These are phyloP conservation scores for Drosophila nigrodunni DNA, from an alignment of 1,140 invertebrate species.

Conservation along the genomic window DNA sequence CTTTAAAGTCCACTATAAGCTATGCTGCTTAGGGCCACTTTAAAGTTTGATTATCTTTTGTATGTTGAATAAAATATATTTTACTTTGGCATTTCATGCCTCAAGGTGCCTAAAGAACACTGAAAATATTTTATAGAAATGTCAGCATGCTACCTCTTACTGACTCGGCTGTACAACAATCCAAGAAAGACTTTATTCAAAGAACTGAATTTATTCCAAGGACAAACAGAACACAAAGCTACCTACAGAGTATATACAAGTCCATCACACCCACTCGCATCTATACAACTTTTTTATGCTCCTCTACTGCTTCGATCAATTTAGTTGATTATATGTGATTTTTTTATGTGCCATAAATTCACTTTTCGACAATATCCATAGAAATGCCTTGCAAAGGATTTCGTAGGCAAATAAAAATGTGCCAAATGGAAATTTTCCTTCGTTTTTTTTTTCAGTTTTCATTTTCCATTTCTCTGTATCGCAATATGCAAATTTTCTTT, in stretches of 20 bases:
- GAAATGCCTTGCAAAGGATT: conserved; percentile 11
- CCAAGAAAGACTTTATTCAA: no score
- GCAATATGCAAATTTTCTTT: conserved; percentile 43
- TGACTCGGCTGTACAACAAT: no score
- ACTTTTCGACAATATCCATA: conserved; percentile 7
- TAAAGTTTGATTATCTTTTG: not conserved
- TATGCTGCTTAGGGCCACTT: not conserved
- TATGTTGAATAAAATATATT: not conserved
- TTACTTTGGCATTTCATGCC: no score
- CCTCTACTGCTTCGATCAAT: not conserved
- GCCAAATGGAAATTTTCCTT: conserved; percentile 9
- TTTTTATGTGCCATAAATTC: conserved; percentile 29
- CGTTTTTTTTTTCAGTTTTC: not conserved
- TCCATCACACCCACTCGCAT: not conserved
- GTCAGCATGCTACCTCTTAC: no score
- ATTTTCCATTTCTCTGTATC: not conserved
- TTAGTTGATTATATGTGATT: conserved; percentile 33
- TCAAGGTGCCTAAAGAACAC: no score
- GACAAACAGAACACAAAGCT: no score
- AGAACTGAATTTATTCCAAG: no score
- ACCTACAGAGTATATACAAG: not conserved
- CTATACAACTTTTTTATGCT: not conserved
- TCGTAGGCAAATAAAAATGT: conserved; percentile 6
- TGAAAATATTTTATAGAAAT: no score
- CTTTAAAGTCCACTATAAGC: not conserved